Evolutionary conservation across 2,797 vertebrate species (phyloP).

Genomic region (Champsocephalus esox): DNA sequence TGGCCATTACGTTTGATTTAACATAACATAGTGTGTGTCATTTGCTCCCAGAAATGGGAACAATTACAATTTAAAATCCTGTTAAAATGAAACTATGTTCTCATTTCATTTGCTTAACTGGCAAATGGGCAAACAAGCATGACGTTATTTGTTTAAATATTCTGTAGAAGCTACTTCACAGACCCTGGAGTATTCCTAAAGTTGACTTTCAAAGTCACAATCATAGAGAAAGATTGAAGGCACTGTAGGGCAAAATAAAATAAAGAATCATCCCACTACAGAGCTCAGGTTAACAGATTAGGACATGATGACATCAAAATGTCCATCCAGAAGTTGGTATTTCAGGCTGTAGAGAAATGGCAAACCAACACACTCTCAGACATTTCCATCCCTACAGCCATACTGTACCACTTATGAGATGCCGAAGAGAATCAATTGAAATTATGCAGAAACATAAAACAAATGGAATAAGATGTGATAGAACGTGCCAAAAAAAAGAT

Average conservation of each 20-base stretch:
- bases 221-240: constrained; percentile 8
- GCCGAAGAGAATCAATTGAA: too few species aligned
- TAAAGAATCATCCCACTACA: constrained; percentile 1
- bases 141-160: constrained; percentile 23
- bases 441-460: not conserved
- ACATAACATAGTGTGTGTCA: constrained; percentile 5
- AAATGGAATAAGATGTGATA: not conserved
- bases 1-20: constrained; percentile 26
- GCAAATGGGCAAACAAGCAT: constrained; percentile 13
- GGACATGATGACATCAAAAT: not conserved
- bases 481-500: not conserved
- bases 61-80: constrained; percentile 16
- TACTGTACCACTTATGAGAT: too few species aligned
- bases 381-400: not conserved
- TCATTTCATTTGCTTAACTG: constrained; percentile 37
- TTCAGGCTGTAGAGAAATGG: too few species aligned
- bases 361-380: too few species aligned
- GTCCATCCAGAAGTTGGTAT: too few species aligned
- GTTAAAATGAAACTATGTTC: constrained; percentile 8
- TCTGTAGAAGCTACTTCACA: not conserved
- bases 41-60: not conserved
- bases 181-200: not conserved
- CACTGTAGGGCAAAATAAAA: constrained; percentile 25
- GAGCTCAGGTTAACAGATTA: constrained; percentile 7
- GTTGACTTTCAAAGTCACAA: constrained; percentile 11